A percentile compares a stretch with the other conserved stretches of the same genome.
phyloP scores from a whole-genome alignment of 2,797 vertebrate species.

The Pipistrellus kuhlii region DNA sequence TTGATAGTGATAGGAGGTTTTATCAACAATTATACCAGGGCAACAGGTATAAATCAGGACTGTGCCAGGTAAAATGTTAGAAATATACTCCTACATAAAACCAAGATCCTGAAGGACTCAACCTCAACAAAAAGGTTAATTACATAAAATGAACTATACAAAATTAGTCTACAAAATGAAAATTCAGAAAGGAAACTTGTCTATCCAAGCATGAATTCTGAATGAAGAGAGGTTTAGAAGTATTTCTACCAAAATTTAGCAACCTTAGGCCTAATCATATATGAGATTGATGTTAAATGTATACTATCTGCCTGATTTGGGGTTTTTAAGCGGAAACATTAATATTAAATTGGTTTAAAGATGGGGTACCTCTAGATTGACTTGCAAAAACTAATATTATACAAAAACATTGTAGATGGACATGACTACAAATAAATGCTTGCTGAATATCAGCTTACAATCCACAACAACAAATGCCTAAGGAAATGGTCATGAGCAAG shows the following conservation, averaged over 20 bases:
- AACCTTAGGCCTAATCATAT: not conserved
- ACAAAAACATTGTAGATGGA: not conserved
- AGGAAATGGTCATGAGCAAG: not conserved
- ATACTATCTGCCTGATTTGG: not conserved
- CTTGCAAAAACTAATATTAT: not conserved
- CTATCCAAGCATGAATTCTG: not conserved
- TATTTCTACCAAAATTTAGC: slow-evolving; percentile 18
- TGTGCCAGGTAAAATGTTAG: not conserved
- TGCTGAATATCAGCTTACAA: slow-evolving; percentile 32
- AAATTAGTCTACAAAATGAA: not conserved
- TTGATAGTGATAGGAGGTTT: not conserved
- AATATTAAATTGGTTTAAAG: not conserved
- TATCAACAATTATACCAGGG: slow-evolving; percentile 12
- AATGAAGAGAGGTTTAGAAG: not conserved
- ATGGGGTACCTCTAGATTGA: not conserved
- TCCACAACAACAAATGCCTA: not conserved
- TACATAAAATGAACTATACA: slow-evolving; percentile 20
- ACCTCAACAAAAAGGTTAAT: not conserved
- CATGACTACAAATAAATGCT: slow-evolving; percentile 19
- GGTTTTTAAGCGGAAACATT: slow-evolving; percentile 22
- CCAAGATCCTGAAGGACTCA: not conserved
- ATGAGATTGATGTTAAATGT: not conserved
- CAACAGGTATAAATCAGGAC: not conserved
- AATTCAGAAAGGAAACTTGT: not conserved
- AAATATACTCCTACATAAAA: slow-evolving; percentile 26